A percentile compares a stretch with the other conserved stretches of the same genome.
These are phyloP conservation scores for Orchesella flavescens DNA, from an alignment of 2,888 invertebrate genomes.

Conservation along the genomic window DNA sequence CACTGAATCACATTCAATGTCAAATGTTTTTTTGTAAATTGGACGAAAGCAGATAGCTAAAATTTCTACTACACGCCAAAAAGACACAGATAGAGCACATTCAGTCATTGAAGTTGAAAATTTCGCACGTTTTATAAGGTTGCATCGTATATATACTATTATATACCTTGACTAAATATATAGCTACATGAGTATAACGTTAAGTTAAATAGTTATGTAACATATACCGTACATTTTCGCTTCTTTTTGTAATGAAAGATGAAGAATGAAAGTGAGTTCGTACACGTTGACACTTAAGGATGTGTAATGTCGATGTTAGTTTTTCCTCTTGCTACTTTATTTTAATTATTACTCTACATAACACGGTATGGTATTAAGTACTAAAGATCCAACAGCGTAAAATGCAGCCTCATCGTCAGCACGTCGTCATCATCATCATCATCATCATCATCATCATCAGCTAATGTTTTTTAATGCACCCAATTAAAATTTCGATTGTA, in stretches of 20 bases:
- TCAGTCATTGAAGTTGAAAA: slow-evolving; percentile 53
- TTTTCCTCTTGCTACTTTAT: no score
- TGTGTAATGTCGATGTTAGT: neutral
- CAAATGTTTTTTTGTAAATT: neutral
- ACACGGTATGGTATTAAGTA: no score
- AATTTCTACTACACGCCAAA: slow-evolving; percentile 20
- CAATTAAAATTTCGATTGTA: no score
- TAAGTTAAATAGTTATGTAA: slow-evolving; percentile 5
- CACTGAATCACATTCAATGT: no score
- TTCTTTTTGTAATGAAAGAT: slow-evolving; percentile 27
- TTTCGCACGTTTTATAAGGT: slow-evolving; percentile 22
- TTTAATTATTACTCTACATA: no score
- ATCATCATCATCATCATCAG: no score
- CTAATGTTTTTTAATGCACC: no score
- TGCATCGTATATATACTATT: neutral
- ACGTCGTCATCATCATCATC: no score
- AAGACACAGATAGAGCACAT: slow-evolving; percentile 65
- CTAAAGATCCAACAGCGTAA: no score
- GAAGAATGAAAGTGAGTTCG: slow-evolving; percentile 36
- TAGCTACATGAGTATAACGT: no score
- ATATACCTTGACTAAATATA: neutral
- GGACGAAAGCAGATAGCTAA: slow-evolving; percentile 1
- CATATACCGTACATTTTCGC: neutral
- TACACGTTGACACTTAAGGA: slow-evolving; percentile 18
- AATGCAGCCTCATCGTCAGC: no score